phyloP scores from a whole-genome alignment of 2,113 vertebrate species.

The Peucedramus taeniatus region DNA sequence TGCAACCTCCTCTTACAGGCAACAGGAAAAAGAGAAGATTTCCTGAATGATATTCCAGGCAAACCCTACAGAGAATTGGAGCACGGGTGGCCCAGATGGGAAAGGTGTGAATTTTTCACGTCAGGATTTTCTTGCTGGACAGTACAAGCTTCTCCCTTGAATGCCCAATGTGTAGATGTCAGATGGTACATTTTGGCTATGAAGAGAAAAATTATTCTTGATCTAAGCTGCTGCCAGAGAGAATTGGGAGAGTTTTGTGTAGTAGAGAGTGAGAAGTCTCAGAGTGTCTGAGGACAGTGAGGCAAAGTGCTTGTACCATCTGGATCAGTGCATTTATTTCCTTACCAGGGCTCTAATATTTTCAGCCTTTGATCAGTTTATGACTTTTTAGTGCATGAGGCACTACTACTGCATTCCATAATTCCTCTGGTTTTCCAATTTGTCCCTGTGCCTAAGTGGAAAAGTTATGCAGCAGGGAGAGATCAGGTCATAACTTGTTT shows the following conservation, averaged over 20 bases:
- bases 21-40: not conserved
- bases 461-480: not conserved
- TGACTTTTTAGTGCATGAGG: not conserved
- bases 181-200: not conserved
- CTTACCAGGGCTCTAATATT: not conserved
- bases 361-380: not conserved
- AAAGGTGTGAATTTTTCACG: not conserved
- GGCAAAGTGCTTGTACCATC: not conserved
- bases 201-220: not conserved
- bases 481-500: constrained; percentile 2
- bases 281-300: not conserved
- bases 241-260: not conserved
- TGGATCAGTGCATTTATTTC: not conserved
- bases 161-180: not conserved
- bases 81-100: not conserved
- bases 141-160: not conserved
- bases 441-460: not conserved
- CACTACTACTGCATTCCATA: not conserved
- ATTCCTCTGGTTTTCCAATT: not conserved
- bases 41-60: not conserved
- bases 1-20: not conserved
- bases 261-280: not conserved
- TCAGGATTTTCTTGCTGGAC: not conserved
- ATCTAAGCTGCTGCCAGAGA: not conserved
- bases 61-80: not conserved